Evolutionary conservation across 2,113 vertebrate genomes (phyloP), one percentile per base, ranked within the genome.

Genomic region (Garra rufa): DNA sequence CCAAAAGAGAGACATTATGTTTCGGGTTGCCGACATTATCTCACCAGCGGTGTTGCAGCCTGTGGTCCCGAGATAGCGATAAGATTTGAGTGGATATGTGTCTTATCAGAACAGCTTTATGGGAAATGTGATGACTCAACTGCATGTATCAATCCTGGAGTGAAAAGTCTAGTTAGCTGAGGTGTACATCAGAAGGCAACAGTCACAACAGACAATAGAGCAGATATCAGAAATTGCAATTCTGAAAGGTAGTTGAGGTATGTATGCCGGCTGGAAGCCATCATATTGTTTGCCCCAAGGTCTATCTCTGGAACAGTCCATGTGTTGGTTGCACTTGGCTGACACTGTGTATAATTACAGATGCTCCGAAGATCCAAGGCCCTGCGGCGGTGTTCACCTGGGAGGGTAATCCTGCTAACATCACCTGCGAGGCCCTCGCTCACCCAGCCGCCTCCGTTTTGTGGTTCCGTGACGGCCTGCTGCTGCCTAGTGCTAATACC

Each of bases 371-470:
- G 92, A 94, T 99, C 59, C 94, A 94, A 86, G 97, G 97, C 21
- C 46, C 85, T 0, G 96, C 98, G 90, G 91, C 96, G 0, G 93
- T 95, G 79, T 98, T 96, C 86, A 98, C 98, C 0, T 99, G 98
- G 98, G 97, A 98, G 83, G 97, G 97, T 1, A 99, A 99, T 92
- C 93, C 96, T 0, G 96, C 96, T 73, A 99, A 99, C 92, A 97
- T 99, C 90, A 98, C 95, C 50, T 99, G 98, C 2, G 96, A 97
- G 89, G 97, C 98, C 5, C 95, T 97, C 65, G 97, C 98, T 83
- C 96, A 98, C 85, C 98, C 98, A 0, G 91, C 92, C 1, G 98
- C 98, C 52, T 93, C 94, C 0, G 96, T 99, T 89, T 93, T 95
- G 0, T 99, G 98, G 98, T 97, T 96, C 89, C 93, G 97, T 79